Conservation (phyloP, 1,140 invertebrate species). For the Hormaphis cornu region DNA sequence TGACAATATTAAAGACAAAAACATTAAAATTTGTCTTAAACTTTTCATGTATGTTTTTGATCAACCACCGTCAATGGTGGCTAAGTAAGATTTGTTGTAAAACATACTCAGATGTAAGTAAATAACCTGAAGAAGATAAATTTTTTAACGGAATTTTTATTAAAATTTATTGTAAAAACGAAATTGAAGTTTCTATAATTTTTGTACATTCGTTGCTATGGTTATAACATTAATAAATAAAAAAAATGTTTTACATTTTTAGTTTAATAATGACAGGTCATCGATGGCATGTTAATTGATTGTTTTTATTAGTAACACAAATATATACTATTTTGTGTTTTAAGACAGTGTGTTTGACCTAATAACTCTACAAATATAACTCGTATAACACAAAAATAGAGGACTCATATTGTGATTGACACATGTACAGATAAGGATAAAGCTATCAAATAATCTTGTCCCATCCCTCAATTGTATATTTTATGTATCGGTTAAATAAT, state of each 20-base stretch:
- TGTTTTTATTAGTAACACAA: neutral
- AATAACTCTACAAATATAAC: neutral
- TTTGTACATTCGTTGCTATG: too few species aligned
- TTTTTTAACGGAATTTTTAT: neutral
- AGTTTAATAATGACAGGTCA: neutral
- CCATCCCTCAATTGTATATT: too few species aligned
- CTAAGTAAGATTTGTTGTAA: neutral
- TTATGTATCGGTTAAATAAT: too few species aligned
- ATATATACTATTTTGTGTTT: too few species aligned
- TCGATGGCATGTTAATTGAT: neutral
- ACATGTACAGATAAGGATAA: neutral
- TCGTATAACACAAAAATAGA: constrained; percentile 4
- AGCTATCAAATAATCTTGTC: too few species aligned
- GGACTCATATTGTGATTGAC: neutral
- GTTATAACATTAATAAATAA: too few species aligned
- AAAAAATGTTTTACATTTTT: too few species aligned
- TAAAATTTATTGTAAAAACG: neutral
- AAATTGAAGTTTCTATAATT: too few species aligned
- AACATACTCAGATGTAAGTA: neutral
- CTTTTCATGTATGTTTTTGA: too few species aligned
- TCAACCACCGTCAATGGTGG: neutral
- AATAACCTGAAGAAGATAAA: neutral
- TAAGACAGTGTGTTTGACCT: too few species aligned
- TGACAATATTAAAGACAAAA: neutral
- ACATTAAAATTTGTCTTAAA: too few species aligned